These are phyloP conservation scores for Okapia johnstoni DNA, from an alignment of 2,113 vertebrate species.

Conservation along the genomic window DNA sequence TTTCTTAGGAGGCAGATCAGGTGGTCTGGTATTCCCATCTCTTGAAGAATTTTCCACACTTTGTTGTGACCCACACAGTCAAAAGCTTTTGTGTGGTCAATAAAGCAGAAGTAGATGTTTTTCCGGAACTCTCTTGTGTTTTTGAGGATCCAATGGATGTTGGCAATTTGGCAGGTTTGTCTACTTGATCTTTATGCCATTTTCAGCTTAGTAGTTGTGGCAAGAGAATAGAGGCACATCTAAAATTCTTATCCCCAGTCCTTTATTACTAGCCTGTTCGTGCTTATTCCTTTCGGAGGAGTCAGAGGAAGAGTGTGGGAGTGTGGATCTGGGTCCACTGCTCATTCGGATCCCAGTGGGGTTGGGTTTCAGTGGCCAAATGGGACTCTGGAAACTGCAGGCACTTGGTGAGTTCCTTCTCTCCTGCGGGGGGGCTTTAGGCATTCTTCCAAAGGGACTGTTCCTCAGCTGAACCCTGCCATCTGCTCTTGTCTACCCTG, in stretches of 20 bases:
- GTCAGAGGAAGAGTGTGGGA: not conserved
- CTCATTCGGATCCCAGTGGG: not conserved
- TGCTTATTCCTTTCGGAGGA: not conserved
- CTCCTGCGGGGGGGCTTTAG: not conserved
- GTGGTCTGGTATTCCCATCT: not conserved
- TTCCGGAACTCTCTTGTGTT: not conserved
- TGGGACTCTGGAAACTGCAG: not conserved
- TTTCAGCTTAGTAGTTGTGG: not conserved
- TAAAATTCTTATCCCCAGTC: not conserved
- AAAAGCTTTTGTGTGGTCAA: not conserved
- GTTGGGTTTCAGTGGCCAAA: not conserved
- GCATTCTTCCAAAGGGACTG: not conserved
- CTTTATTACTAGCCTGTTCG: not conserved
- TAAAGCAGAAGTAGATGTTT: not conserved
- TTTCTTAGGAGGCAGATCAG: not conserved
- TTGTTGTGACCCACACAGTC: not conserved
- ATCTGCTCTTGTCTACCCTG: not conserved
- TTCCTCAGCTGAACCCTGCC: not conserved
- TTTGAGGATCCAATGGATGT: accelerated
- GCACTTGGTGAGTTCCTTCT: not conserved
- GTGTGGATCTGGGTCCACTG: not conserved
- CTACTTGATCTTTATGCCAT: not conserved
- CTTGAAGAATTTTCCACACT: not conserved
- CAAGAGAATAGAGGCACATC: not conserved
- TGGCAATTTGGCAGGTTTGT: not conserved